Base-by-base conservation (phyloP, 2,888 invertebrate species). In the Lycia hirtaria region DNA sequence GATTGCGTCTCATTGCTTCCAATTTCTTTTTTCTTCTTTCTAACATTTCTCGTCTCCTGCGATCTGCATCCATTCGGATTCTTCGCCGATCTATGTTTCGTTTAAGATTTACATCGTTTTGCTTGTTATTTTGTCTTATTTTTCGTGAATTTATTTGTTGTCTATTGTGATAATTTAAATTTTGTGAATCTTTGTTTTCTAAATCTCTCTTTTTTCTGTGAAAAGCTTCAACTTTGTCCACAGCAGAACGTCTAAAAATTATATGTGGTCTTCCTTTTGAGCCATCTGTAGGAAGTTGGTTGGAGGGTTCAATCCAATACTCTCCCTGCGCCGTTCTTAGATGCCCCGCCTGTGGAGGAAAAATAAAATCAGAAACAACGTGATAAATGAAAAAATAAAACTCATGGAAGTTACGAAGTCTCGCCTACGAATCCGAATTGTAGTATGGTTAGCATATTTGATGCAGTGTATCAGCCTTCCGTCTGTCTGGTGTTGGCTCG, bases 281-380 rank as follows among this genome's bases (percentile, higher is more conserved):
- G 56, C 64, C 78, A 68, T 82, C 84, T 60, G 73, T 72, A 48
- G 82, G 67, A 62, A 91, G 83, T 80, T 93, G 92, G 72, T 94
- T 93, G 26, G 94, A 93, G 30, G 96, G 96, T 81, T 96, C 96
- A 64, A 96, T 94, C 88, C 94, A 95, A 83, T 94, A 96, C 80
- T 94, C 95, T 60, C 94, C 94, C 61, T 93, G 87, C 67, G 93
- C 93, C 14, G 94, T 94, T 73, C 94, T 92, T 61, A 96, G 93
- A 73, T 94, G 92, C 17, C 96, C 96, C 69, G 94, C 93, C 96
- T 96, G 87, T 66, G 75, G 76, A 10, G 28, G 10, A 60, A 55
- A 60, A 35, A 10, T 32, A 28, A 9, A 12, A 4, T 35, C 9
- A 43, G 14, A 41, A 45, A 12, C 12, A 22, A 35, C 22, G 2